Conservation (phyloP, 2,113 vertebrate species). For the Xiphophorus maculatus region DNA sequence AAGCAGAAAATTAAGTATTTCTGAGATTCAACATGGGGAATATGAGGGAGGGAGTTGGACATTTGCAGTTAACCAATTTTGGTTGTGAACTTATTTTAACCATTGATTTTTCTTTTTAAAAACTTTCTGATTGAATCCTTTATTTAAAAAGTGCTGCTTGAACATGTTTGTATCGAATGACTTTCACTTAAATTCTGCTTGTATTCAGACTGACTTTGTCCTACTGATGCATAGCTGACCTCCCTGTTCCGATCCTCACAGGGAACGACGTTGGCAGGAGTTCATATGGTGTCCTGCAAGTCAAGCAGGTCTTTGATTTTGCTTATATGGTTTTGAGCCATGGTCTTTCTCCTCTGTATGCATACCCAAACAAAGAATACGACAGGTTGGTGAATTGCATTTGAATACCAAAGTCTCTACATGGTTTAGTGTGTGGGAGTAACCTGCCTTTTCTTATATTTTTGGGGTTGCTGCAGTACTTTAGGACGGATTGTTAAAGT, state of each 20-base stretch:
- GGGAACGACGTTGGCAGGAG: constrained; percentile 96
- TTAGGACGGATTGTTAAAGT: constrained; percentile 93
- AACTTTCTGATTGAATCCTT: background rate
- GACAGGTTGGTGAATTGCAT: constrained; percentile 84
- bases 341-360: constrained; percentile 91
- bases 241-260: constrained; percentile 47
- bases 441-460: background rate
- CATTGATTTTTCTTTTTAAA: background rate
- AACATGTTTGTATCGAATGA: background rate
- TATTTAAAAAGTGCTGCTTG: background rate
- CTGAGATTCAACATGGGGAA: background rate
- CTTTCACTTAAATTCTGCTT: background rate
- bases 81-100: background rate
- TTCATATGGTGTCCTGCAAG: constrained; percentile 96
- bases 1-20: background rate
- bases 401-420: too few species aligned
- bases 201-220: background rate
- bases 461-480: constrained; percentile 76
- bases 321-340: constrained; percentile 95
- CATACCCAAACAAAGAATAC: constrained; percentile 94
- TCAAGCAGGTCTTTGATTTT: constrained; percentile 98
- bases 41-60: background rate
- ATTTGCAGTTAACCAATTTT: background rate
- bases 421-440: background rate
- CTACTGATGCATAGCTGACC: background rate